These are phyloP conservation scores for Periophthalmodon schlosseri DNA, from an alignment of 2,113 vertebrate species.

Conservation along the genomic window DNA sequence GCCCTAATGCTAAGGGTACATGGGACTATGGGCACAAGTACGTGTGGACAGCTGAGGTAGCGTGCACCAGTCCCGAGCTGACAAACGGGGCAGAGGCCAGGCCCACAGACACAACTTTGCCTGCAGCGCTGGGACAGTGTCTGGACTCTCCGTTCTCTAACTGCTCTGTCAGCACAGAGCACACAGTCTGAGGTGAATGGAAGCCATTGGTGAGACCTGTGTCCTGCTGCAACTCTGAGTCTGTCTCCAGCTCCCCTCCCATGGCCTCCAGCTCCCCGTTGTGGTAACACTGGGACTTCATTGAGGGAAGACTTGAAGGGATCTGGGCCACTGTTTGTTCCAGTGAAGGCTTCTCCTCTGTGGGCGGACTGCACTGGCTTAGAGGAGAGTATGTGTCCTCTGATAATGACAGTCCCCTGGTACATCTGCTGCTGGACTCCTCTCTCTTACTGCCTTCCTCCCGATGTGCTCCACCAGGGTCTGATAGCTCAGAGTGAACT, in stretches of 20 bases:
- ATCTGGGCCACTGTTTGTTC: conserved; percentile 38
- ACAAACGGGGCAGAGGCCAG: conserved; percentile 66
- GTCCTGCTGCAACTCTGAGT: conserved; percentile 39
- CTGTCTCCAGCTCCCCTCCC: conserved; percentile 30
- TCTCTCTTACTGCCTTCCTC: conserved; percentile 22
- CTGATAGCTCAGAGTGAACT: conserved; percentile 91
- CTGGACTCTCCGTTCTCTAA: conserved; percentile 75
- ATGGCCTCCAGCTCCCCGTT: conserved; percentile 51
- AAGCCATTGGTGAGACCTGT: conserved; percentile 82
- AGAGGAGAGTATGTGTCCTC: conserved; percentile 48
- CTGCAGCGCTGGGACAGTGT: conserved; percentile 53
- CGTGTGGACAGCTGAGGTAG: conserved; percentile 82
- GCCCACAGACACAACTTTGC: conserved; percentile 62
- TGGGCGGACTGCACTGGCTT: conserved; percentile 29
- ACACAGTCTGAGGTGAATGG: conserved; percentile 69
- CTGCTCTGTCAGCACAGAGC: conserved; percentile 42
- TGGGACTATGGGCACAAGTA: conserved; percentile 73
- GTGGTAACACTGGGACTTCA: conserved; percentile 57
- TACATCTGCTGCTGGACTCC: conserved; percentile 23
- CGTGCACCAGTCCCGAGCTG: conserved; percentile 75
- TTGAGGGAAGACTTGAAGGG: conserved; percentile 38
- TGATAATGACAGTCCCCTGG: conserved; percentile 55
- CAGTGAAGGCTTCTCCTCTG: conserved; percentile 34
- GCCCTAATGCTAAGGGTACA: conserved; percentile 17
- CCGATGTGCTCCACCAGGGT: conserved; percentile 72